Conservation (phyloP, 2,888 invertebrate species). For the Lamellibrachia satsuma region DNA sequence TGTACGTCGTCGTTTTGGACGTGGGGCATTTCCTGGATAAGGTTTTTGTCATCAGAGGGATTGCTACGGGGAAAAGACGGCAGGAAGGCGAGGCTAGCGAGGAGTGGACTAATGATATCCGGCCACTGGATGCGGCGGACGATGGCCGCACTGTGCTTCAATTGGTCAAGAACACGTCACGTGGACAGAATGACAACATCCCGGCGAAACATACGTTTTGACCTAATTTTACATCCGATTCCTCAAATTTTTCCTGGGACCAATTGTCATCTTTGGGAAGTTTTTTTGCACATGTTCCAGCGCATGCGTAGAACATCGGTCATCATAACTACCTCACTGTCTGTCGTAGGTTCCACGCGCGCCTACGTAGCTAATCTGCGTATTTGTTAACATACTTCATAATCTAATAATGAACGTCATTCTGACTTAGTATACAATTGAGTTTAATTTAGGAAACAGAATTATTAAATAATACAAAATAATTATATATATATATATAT, state of each 20-base stretch:
- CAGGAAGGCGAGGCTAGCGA: neutral
- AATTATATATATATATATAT: too few relatives aligned
- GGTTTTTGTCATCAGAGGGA: neutral
- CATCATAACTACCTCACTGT: neutral
- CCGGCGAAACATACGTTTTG: neutral
- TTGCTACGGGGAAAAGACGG: neutral
- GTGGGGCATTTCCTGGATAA: neutral
- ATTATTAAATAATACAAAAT: too few relatives aligned
- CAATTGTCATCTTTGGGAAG: neutral
- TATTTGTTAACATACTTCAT: neutral
- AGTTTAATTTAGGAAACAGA: too few relatives aligned
- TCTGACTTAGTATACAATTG: neutral
- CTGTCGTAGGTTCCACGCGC: neutral
- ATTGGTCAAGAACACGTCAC: too few relatives aligned
- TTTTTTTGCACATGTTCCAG: neutral
- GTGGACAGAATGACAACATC: neutral
- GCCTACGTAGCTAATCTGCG: neutral
- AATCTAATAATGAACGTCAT: neutral
- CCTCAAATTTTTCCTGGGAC: neutral
- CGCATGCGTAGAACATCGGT: neutral
- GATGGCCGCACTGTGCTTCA: too few relatives aligned
- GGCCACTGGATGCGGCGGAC: too few relatives aligned
- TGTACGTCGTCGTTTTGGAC: neutral
- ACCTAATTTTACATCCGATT: neutral
- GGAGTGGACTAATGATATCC: neutral